phyloP scores from a whole-genome alignment of 2,888 invertebrate genomes.

The Congeria kusceri region DNA sequence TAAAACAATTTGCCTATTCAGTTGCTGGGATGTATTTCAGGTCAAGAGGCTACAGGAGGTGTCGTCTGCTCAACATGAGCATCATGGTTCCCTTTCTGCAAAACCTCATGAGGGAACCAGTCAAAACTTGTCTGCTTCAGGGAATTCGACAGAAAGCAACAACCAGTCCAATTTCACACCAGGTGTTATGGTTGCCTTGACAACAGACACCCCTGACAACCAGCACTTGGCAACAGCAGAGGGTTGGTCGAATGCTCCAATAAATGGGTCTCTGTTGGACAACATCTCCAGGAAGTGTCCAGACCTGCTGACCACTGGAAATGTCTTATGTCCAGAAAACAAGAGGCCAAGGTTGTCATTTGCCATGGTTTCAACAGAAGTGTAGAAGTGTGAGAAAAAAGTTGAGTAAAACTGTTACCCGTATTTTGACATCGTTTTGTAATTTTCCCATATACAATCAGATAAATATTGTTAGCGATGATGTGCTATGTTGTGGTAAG shows the following conservation, averaged over 20 bases:
- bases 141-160: constrained; percentile 12
- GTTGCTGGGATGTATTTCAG: constrained; percentile 29
- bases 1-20: neutral
- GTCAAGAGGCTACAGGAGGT: constrained; percentile 37
- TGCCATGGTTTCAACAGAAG: neutral
- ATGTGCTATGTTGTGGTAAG: too few species aligned
- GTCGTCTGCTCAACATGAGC: neutral
- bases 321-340: too few species aligned
- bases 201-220: constrained; percentile 6
- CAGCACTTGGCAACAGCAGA: neutral
- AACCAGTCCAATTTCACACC: constrained; percentile 44
- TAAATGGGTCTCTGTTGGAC: neutral
- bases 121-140: constrained; percentile 18
- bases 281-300: neutral
- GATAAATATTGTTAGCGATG: too few species aligned
- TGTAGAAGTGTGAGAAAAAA: neutral
- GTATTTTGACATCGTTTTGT: too few species aligned
- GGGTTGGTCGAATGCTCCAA: neutral
- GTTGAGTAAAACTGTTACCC: too few species aligned
- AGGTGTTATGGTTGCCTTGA: constrained; percentile 49
- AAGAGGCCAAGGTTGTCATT: neutral
- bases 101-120: constrained; percentile 22
- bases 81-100: neutral
- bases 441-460: too few species aligned
- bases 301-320: too few species aligned